Base-by-base conservation (phyloP, 2,113 vertebrate species). In the Hystrix brachyura region DNA sequence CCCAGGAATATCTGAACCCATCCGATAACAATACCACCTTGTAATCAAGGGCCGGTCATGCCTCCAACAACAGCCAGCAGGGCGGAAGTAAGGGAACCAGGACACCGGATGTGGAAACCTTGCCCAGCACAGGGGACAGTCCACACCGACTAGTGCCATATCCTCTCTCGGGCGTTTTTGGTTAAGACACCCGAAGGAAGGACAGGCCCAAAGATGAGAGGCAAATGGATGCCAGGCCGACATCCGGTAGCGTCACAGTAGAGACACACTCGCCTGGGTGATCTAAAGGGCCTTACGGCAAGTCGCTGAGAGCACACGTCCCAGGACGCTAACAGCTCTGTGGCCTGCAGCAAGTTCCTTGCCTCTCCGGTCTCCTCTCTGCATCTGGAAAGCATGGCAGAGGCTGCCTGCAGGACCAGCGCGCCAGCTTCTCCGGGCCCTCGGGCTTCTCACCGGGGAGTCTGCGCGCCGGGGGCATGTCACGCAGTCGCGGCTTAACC, bases 401-500 rank as follows among this genome's bases (percentile, higher is more conserved):
- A 65, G 38, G 9, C 59, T 81, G 32, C 43, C 34, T 65, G 15
- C 19, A 93, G 89, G 95, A 91, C 82, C 27, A 18, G 80, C 51
- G 57, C 84, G 0, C 0, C 27, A 38, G 32, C 60, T 13, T 79
- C 96, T n/a, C 48, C 17, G 11, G 79, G 59, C n/a, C 91, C 95
- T 97, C 96, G 93, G 59, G 46, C 48, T 72, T 93, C 84, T 89
- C 89, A 38, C 38, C 38, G 38, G 38, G 38, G 38, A 38, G 38
- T 38, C 38, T 38, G 38, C 38, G 38, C 38, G 38, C 38, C 38
- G 38, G 38, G 38, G 38, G 38, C 38, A 38, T 38, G 38, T 38
- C 38, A 38, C 38, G 2, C 38, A 38, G 38, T 38, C 38, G 38
- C 38, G 38, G 38, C 38, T 38, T 38, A 38, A 38, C 38, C 43